These are phyloP conservation scores for Papilio dardanus DNA, from an alignment of 1,140 invertebrate genomes.

Conservation along the genomic window DNA sequence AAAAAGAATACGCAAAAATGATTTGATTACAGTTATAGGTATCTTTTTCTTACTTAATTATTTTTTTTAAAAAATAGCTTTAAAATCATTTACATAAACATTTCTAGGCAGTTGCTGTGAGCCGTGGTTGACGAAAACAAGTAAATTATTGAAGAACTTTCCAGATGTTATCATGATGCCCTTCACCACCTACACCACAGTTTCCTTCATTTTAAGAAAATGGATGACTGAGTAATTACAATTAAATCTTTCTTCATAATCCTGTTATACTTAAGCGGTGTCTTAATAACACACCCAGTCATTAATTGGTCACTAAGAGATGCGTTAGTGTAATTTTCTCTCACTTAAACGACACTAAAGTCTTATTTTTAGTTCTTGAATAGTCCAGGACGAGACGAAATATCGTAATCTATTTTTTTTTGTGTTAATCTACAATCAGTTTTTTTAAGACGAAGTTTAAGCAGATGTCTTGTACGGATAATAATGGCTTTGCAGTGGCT, in stretches of 20 bases:
- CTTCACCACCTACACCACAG: slow-evolving; percentile 52
- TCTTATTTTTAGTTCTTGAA: too few relatives aligned
- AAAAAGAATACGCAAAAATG: slow-evolving; percentile 50
- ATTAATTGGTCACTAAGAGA: background rate
- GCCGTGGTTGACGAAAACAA: slow-evolving; percentile 58
- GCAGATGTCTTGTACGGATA: too few relatives aligned
- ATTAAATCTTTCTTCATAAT: slow-evolving; percentile 2
- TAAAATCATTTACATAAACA: slow-evolving; percentile 21
- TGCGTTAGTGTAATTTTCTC: background rate
- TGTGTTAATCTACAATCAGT: too few relatives aligned
- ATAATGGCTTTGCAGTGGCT: too few relatives aligned
- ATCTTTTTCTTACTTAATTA: background rate
- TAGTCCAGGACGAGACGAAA: too few relatives aligned
- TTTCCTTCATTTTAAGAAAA: slow-evolving; percentile 52
- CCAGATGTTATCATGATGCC: slow-evolving; percentile 54
- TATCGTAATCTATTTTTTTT: too few relatives aligned
- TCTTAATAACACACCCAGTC: background rate
- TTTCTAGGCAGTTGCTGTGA: slow-evolving; percentile 54
- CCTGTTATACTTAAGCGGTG: background rate
- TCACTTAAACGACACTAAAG: too few relatives aligned
- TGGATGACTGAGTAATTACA: slow-evolving; percentile 56
- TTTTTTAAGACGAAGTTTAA: too few relatives aligned
- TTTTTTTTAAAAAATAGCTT: background rate
- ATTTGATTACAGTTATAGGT: slow-evolving; percentile 64
- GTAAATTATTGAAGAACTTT: slow-evolving; percentile 54